Base-by-base conservation (phyloP, 2,113 vertebrate genomes). In the Phrynocephalus versicolor region DNA sequence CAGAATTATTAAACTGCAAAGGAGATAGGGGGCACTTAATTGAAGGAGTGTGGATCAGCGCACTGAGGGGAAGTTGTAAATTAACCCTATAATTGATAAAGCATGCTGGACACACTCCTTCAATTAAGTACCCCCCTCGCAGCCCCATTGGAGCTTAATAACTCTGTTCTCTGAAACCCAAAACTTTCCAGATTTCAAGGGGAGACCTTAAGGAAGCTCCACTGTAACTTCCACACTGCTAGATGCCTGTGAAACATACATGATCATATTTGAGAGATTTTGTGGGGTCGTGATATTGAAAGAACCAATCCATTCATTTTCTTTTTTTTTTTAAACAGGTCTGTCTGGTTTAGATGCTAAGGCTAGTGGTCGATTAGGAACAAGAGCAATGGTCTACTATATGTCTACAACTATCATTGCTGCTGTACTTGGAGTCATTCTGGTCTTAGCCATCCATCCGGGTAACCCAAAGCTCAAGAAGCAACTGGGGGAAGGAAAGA, bases 301-400 rank as follows among this genome's bases (percentile, higher is more conserved):
- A 33, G 16, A 12, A 85, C 7, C 6, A 13, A 60, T 4, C 25
- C 70, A 3, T 15, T 2, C 35, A 8, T 51, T 74, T 4, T 80
- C 16, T 58, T 45, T 87, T 0, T 84, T 92, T 89, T 96, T 89
- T 93, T 64, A 88, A 74, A 74, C 92, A 99, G 99, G 99, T 90
- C 94, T 99, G 85, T 96, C 99, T 19, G 98, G 99, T 88, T 94
- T 99, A 94, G 99, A 99, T 91, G 99, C 98, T 90, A 99, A 99
- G 95, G 98, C 99, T 82, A 99, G 98, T 39, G 99, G 99, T 70
- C 98, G 98, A 70, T 79, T 99, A 86, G 99, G 99, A 67, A 98
- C 98, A 6, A 97, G 99, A 95, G 99, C 99, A 85, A 99, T 99
- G 98, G 93, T 99, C 19, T 99, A 99, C 93, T 99, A 99, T 91